These are phyloP conservation scores for Mustela nigripes DNA, from an alignment of 2,113 vertebrate species.

Conservation along the genomic window DNA sequence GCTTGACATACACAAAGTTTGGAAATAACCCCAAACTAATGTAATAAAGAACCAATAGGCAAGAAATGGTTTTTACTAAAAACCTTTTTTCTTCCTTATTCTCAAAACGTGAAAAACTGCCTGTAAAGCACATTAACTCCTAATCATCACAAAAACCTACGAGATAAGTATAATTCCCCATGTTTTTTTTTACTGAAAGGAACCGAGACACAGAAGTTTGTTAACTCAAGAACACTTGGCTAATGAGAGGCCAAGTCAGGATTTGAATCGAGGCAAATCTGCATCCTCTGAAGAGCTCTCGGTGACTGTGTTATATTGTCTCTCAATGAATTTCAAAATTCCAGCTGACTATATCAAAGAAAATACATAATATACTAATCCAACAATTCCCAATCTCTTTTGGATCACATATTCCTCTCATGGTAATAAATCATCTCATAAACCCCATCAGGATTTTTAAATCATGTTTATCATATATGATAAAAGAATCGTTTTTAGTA, in stretches of 20 bases:
- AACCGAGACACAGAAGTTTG: background rate
- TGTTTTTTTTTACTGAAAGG: background rate
- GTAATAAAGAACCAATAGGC: background rate
- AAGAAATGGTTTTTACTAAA: constrained; percentile 9
- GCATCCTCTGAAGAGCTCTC: background rate
- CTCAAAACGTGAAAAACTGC: constrained; percentile 17
- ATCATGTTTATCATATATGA: background rate
- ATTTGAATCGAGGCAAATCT: background rate
- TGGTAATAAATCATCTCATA: background rate
- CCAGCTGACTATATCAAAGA: background rate
- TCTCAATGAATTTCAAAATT: background rate
- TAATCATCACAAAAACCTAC: background rate
- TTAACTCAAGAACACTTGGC: background rate
- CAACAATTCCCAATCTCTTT: background rate
- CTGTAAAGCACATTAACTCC: background rate
- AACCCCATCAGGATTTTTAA: background rate
- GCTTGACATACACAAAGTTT: background rate
- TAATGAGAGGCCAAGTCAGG: background rate
- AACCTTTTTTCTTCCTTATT: background rate
- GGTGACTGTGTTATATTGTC: background rate
- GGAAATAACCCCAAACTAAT: constrained; percentile 6
- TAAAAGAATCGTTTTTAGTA: constrained; percentile 8
- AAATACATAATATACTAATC: background rate
- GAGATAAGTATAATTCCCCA: background rate
- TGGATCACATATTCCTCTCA: background rate